Evolutionary conservation across 53 echinoderm and acorn worm species (phyloP).

Genomic region (Temnopleurus reevesii): DNA sequence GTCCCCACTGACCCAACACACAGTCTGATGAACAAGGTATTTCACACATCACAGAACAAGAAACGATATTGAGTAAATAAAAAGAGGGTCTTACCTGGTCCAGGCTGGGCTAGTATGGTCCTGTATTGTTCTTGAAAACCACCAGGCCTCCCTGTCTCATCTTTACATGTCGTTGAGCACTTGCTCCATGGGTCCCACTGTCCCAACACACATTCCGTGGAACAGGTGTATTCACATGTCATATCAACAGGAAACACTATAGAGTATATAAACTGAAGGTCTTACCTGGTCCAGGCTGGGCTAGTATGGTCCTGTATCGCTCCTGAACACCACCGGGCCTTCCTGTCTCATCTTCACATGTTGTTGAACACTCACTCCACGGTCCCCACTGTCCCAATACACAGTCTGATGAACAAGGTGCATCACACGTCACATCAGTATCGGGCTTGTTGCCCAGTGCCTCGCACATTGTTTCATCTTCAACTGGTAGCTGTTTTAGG

Average conservation of each 20-base stretch:
- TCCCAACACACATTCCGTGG: conserved; percentile 88
- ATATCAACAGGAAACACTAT: no score
- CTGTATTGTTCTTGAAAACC: conserved; percentile 69
- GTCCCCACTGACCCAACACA: conserved; percentile 82
- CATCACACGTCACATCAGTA: conserved; percentile 60
- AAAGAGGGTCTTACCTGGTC: conserved; percentile 76
- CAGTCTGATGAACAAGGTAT: conserved; percentile 92
- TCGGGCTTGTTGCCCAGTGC: conserved; percentile 64
- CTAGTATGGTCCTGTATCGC: conserved; percentile 71
- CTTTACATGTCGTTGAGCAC: conserved; percentile 74
- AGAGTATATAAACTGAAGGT: no score
- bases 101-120: conserved; percentile 71
- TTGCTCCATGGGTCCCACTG: conserved; percentile 88
- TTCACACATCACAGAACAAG: conserved; percentile 64
- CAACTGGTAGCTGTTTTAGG: neutral
- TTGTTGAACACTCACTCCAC: conserved; percentile 84
- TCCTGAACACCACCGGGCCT: conserved; percentile 72
- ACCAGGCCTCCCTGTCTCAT: conserved; percentile 65
- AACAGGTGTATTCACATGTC: conserved; percentile 77
- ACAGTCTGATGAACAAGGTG: conserved; percentile 92
- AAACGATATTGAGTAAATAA: no score
- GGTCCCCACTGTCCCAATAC: conserved; percentile 82
- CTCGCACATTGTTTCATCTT: conserved; percentile 62
- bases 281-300: conserved; percentile 71
- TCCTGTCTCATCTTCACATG: conserved; percentile 65